phyloP scores from a whole-genome alignment of 1,140 invertebrate species.

The Solenopsis invicta region DNA sequence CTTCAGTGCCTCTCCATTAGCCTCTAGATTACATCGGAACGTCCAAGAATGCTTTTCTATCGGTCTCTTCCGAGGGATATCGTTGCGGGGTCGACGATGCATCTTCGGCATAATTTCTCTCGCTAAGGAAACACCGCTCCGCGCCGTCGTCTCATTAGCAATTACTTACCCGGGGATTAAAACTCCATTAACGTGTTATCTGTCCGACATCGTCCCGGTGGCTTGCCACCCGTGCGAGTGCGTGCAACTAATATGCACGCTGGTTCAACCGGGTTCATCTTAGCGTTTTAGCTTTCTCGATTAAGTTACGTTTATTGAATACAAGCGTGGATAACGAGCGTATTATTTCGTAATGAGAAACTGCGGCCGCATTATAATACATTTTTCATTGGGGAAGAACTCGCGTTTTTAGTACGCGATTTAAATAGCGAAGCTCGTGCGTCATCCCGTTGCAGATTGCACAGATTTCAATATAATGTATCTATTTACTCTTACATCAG shows the following conservation, averaged over 20 bases:
- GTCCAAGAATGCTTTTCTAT: conserved; percentile 41
- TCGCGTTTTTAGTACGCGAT: background rate
- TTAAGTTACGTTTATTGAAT: background rate
- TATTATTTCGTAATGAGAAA: conserved; percentile 22
- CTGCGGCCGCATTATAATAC: background rate
- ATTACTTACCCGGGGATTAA: conserved; percentile 75
- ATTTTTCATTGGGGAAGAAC: background rate
- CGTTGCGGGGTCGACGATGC: conserved; percentile 30
- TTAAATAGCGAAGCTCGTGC: conserved; percentile 13
- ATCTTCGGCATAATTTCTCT: conserved; percentile 65
- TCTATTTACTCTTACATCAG: conserved; percentile 48
- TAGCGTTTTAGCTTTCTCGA: background rate
- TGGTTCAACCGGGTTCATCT: conserved; percentile 6
- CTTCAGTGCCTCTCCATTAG: conserved; percentile 47
- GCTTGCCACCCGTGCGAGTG: conserved; percentile 18
- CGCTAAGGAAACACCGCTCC: conserved; percentile 15
- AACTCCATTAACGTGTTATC: conserved; percentile 79
- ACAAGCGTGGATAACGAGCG: background rate
- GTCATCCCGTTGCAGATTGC: conserved; percentile 5
- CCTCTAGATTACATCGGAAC: conserved; percentile 52
- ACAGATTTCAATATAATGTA: conserved; percentile 22
- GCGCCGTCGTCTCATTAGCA: conserved; percentile 66
- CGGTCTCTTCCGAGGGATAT: conserved; percentile 9
- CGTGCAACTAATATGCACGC: conserved; percentile 28
- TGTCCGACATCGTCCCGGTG: conserved; percentile 34